Evolutionary conservation across 23 tunicate genomes (phyloP).

Genomic region (Trididemnum nubilum): DNA sequence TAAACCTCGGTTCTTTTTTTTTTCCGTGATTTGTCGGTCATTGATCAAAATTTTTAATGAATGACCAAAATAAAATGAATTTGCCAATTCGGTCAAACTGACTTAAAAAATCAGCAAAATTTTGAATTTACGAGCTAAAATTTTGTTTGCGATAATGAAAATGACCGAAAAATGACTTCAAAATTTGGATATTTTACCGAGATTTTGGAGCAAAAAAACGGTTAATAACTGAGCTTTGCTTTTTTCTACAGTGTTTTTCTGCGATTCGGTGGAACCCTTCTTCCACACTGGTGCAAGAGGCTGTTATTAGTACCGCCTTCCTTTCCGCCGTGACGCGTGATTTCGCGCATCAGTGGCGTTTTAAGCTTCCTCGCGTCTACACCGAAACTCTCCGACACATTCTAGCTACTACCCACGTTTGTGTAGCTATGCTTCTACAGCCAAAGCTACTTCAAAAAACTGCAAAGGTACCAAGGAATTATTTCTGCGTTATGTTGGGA

Average conservation of each 20-base stretch:
- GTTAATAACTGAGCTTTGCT: no score
- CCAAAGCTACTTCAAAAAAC: conserved; percentile 74
- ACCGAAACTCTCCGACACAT: conserved; percentile 32
- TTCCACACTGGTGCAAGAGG: conserved; percentile 50
- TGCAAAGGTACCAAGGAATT: conserved; percentile 32
- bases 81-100: no score
- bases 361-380: conserved; percentile 48
- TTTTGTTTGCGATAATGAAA: no score
- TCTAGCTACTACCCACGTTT: conserved; percentile 52
- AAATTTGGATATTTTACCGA: no score
- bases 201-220: no score
- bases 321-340: conserved; percentile 34
- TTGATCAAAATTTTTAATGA: no score
- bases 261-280: conserved; percentile 46
- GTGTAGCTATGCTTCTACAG: conserved; percentile 76
- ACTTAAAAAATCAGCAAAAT: no score
- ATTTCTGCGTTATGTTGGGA: background rate
- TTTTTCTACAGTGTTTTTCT: conserved; percentile 48
- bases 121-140: no score
- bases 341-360: conserved; percentile 69
- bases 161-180: no score
- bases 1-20: no score
- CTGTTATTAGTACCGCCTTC: conserved; percentile 47
- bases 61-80: no score
- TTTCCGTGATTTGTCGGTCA: no score